These are phyloP conservation scores for Furnarius figulus DNA, from an alignment of 2,113 vertebrate genomes.

Conservation along the genomic window DNA sequence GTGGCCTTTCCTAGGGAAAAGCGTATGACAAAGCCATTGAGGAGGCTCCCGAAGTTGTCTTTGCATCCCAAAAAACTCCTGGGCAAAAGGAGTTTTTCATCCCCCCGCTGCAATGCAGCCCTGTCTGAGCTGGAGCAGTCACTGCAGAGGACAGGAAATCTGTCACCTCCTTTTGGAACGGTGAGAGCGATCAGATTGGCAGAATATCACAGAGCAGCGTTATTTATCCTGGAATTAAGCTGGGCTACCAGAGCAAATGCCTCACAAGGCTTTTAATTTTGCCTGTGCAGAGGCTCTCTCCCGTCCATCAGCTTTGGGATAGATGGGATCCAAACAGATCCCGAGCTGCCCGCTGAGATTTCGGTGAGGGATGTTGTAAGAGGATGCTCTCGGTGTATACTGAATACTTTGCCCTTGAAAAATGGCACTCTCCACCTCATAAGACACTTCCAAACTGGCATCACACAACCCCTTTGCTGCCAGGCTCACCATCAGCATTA, in stretches of 20 bases:
- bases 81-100: neutral
- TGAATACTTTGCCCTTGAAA: neutral
- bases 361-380: accelerated
- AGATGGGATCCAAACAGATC: neutral
- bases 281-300: neutral
- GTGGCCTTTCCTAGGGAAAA: neutral
- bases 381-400: neutral
- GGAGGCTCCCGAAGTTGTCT: neutral
- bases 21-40: accelerated
- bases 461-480: neutral
- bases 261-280: neutral
- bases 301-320: neutral
- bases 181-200: conserved; percentile 41
- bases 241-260: neutral
- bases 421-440: neutral
- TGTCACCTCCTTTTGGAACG: conserved; percentile 49
- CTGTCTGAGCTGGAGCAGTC: neutral
- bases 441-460: neutral
- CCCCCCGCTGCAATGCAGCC: neutral
- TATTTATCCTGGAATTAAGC: conserved; percentile 41
- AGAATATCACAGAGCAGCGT: conserved; percentile 16
- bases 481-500: neutral
- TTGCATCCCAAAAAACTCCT: neutral
- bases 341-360: neutral
- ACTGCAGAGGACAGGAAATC: conserved; percentile 42